Conservation (phyloP, 2,888 invertebrate genomes). For the Thumatha senex region DNA sequence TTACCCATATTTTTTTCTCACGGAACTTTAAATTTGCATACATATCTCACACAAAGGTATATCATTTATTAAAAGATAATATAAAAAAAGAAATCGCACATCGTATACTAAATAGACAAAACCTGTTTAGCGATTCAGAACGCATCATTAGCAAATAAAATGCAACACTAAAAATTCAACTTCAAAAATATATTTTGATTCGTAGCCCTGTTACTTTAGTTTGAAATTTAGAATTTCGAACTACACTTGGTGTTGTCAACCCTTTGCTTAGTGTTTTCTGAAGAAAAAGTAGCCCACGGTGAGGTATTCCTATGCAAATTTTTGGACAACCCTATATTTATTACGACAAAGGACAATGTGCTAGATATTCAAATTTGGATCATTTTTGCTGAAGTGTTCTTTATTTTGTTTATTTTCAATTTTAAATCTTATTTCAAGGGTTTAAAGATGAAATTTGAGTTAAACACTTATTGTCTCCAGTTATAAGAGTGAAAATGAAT, state of each 20-base stretch:
- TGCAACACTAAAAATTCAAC: slow-evolving; percentile 11
- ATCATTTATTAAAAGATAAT: slow-evolving; percentile 59
- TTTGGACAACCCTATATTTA: slow-evolving; percentile 43
- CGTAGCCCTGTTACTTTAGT: slow-evolving; percentile 25
- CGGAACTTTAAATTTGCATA: slow-evolving; percentile 58
- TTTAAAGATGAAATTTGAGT: slow-evolving; percentile 9
- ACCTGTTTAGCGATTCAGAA: slow-evolving; percentile 75
- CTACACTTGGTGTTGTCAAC: slow-evolving; percentile 28
- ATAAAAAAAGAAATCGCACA: slow-evolving; percentile 50
- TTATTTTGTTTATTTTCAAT: slow-evolving; percentile 7
- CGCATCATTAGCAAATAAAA: slow-evolving; percentile 63
- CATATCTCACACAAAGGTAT: slow-evolving; percentile 38
- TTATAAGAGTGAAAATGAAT: slow-evolving; percentile 16
- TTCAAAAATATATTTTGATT: slow-evolving; percentile 8
- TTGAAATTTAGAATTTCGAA: slow-evolving; percentile 14
- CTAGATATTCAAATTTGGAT: slow-evolving; percentile 15
- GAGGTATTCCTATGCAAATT: slow-evolving; percentile 61
- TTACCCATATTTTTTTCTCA: slow-evolving; percentile 56
- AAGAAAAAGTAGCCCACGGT: slow-evolving; percentile 56
- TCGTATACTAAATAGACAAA: slow-evolving; percentile 74
- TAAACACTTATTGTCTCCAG: background rate
- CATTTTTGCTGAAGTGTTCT: slow-evolving; percentile 17
- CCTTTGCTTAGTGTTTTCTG: slow-evolving; percentile 41
- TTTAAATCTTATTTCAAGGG: slow-evolving; percentile 13
- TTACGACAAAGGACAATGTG: slow-evolving; percentile 15